A percentile compares a stretch with the other conserved stretches of the same genome.
phyloP scores from a whole-genome alignment of 2,113 vertebrate species.

The Petrocephalus microphthalmus region DNA sequence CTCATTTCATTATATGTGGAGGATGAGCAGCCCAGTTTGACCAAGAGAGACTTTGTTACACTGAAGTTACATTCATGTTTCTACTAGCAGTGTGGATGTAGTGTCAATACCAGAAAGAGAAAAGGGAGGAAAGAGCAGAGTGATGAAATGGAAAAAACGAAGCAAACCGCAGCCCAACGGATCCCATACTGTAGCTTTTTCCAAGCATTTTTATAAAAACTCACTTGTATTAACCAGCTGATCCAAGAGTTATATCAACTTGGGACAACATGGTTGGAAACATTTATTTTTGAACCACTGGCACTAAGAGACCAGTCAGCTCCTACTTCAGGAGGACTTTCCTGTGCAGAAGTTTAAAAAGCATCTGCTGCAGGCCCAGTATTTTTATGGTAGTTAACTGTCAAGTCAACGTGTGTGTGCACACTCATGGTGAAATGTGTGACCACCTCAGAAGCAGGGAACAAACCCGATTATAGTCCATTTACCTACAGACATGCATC shows the following conservation, averaged over 20 bases:
- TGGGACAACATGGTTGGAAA: neutral
- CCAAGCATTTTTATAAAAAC: neutral
- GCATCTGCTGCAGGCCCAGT: neutral
- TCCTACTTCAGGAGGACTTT: neutral
- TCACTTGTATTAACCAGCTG: neutral
- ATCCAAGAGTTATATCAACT: neutral
- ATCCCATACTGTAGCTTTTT: neutral
- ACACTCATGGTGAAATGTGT: neutral
- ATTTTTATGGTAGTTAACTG: neutral
- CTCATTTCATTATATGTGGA: neutral
- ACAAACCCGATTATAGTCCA: neutral
- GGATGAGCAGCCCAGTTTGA: neutral
- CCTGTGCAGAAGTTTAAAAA: neutral
- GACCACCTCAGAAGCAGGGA: neutral
- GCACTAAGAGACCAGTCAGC: neutral
- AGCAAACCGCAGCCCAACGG: neutral
- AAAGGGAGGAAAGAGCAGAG: neutral
- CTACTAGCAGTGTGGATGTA: neutral
- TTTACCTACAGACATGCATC: neutral
- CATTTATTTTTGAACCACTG: neutral
- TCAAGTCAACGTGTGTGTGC: neutral
- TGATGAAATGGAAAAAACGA: neutral
- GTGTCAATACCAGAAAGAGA: neutral
- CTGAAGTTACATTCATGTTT: neutral
- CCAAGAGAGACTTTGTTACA: neutral